Conservation (phyloP, 2,113 vertebrate genomes). For the Pipa parva region DNA sequence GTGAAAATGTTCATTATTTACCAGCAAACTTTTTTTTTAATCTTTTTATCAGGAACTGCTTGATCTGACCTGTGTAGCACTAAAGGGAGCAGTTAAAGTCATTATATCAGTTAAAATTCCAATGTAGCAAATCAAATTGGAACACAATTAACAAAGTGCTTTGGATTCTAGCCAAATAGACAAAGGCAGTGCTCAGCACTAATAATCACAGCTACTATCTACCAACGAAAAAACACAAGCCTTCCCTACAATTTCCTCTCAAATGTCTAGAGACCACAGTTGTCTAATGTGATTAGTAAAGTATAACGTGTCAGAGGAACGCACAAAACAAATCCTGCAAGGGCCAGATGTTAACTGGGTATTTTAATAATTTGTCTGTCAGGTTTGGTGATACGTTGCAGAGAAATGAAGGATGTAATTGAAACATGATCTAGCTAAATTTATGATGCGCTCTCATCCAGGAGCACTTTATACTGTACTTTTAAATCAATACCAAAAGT, state of each 20-base stretch:
- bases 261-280: neutral
- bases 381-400: slow-evolving; percentile 10
- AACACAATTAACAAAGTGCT: slow-evolving; percentile 6
- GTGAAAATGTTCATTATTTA: too few relatives aligned
- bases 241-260: neutral
- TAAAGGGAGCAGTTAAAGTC: neutral
- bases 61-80: neutral
- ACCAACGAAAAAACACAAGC: neutral
- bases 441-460: neutral
- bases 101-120: slow-evolving; percentile 9
- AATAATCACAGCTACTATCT: neutral
- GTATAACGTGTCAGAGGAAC: neutral
- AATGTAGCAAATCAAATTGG: neutral
- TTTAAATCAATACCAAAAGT: too few relatives aligned
- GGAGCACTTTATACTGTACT: too few relatives aligned
- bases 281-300: neutral
- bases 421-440: slow-evolving; percentile 2
- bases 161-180: neutral
- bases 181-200: neutral
- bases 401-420: slow-evolving; percentile 2
- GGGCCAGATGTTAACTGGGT: slow-evolving; percentile 19
- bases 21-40: too few relatives aligned
- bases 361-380: slow-evolving; percentile 27
- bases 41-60: too few relatives aligned
- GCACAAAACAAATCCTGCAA: neutral